Evolutionary conservation across 2,888 invertebrate genomes (phyloP).

Genomic region (Megastigmus dorsalis): DNA sequence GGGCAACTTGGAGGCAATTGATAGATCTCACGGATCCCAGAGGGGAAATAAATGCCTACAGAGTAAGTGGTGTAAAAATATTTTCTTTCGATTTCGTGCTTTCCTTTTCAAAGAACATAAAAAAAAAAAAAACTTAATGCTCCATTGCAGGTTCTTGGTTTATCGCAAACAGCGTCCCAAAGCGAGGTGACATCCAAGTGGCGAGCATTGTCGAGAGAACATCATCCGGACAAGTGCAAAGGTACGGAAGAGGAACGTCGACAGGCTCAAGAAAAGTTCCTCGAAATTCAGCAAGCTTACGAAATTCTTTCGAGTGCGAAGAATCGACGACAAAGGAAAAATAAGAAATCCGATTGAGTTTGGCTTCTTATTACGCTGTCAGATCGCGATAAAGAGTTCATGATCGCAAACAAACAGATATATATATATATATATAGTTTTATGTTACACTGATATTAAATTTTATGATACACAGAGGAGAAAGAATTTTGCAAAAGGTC

Average conservation of each 20-base stretch:
- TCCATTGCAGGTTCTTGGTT: conserved; percentile 80
- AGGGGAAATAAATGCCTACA: conserved; percentile 92
- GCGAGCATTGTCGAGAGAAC: conserved; percentile 87
- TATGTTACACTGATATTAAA: too few relatives aligned
- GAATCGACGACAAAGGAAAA: conserved; percentile 83
- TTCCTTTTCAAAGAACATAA: too few relatives aligned
- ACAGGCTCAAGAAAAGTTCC: conserved; percentile 89
- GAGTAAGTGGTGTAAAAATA: conserved; percentile 77
- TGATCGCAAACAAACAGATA: too few relatives aligned
- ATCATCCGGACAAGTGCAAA: conserved; percentile 94
- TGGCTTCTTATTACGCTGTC: too few relatives aligned
- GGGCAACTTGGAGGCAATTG: conserved; percentile 89
- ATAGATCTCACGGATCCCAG: conserved; percentile 91
- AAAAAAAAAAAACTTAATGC: conserved; percentile 6
- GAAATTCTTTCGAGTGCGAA: conserved; percentile 91
- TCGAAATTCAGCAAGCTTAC: conserved; percentile 95
- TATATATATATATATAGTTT: too few relatives aligned
- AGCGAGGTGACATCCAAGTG: conserved; percentile 89
- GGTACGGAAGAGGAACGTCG: conserved; percentile 80
- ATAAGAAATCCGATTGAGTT: conserved; percentile 82
- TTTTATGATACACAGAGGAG: too few relatives aligned
- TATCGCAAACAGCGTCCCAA: conserved; percentile 88
- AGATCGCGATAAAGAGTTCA: too few relatives aligned
- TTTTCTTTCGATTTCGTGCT: too few relatives aligned
- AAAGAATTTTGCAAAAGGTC: too few relatives aligned